These are phyloP conservation scores for Neodiprion lecontei DNA, from an alignment of 1,140 invertebrate genomes.

Conservation along the genomic window DNA sequence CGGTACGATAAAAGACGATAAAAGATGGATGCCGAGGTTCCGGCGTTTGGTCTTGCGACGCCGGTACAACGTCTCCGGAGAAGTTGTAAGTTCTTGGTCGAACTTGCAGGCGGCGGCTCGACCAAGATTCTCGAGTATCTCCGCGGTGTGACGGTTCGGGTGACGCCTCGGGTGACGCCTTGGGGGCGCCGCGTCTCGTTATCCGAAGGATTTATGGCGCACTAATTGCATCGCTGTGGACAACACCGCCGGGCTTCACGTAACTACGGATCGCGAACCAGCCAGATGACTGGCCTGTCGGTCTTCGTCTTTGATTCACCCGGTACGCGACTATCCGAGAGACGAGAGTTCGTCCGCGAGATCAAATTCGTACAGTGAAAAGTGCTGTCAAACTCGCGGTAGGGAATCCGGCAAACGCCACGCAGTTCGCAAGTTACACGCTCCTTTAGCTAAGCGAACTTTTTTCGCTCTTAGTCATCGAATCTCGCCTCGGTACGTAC, in stretches of 20 bases:
- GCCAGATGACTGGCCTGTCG: background rate
- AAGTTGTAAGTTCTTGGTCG: constrained; percentile 44
- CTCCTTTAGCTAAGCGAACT: too few species aligned
- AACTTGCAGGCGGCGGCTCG: constrained; percentile 20
- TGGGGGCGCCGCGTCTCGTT: constrained; percentile 61
- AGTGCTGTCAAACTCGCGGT: too few species aligned
- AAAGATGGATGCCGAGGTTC: background rate
- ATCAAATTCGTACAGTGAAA: too few species aligned
- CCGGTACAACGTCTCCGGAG: constrained; percentile 23
- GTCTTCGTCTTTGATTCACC: background rate
- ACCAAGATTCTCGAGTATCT: constrained; percentile 27
- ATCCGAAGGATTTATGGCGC: constrained; percentile 57
- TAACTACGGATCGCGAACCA: constrained; percentile 11
- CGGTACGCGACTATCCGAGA: too few species aligned
- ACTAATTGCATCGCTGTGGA: constrained; percentile 58
- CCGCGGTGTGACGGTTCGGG: constrained; percentile 36
- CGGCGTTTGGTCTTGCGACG: too few species aligned
- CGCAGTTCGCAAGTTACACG: too few species aligned
- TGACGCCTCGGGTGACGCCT: constrained; percentile 51
- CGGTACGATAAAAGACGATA: background rate
- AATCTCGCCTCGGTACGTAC: too few species aligned
- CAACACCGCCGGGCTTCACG: constrained; percentile 38
- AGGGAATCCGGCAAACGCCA: too few species aligned
- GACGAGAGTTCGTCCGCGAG: too few species aligned
- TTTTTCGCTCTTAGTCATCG: too few species aligned